Base-by-base conservation (phyloP, 1,140 invertebrate genomes). In the Megalopta genalis region DNA sequence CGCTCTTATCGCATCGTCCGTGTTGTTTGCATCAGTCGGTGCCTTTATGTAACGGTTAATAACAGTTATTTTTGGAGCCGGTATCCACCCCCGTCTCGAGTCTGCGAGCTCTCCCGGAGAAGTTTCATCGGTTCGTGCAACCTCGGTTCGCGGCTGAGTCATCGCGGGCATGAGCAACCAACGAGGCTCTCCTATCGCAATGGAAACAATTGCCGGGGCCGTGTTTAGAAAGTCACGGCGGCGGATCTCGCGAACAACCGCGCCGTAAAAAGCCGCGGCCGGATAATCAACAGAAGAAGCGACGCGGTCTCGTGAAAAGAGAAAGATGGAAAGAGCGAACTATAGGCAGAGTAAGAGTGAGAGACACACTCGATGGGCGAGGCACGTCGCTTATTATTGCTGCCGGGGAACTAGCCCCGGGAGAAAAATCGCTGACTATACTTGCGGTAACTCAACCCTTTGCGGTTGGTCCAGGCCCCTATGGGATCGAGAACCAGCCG, bases 101-200 rank as follows among this genome's bases (percentile, higher is more conserved):
- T 46, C 37, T 8, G 71, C 23, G 49, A 46, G 49, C 23, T 59
- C 54, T 32, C 57, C 42, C 62, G 46, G 52, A 42, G 68, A 66
- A 84, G 69, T 84, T 84, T 83, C 60, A 54, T 83, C 74, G 52
- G 46, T 80, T n/a, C 42, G 46, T 25, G 65, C 27, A 68, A 21
- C 67, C 25, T 32, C 46, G 54, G 8, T 7, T n/a, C 64, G 27
- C 18, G 37, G 16, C 49, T 79, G 80, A 82, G 42, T 82, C 80
- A 82, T 39, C 69, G 80, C 54, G 68, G 39, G 39, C 62, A 42
- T 46, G 67, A 71, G 32, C 63, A 23, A 64, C 23, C 16, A 18
- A 21, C 39, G 7, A 46, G 64, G n/a, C 64, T 66, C 64, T 66
- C 23, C 63, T 64, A 83, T 74, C 72, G 68, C 49, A 49, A 71